phyloP scores from a whole-genome alignment of 2,888 invertebrate genomes.

The Epinotia ramella region DNA sequence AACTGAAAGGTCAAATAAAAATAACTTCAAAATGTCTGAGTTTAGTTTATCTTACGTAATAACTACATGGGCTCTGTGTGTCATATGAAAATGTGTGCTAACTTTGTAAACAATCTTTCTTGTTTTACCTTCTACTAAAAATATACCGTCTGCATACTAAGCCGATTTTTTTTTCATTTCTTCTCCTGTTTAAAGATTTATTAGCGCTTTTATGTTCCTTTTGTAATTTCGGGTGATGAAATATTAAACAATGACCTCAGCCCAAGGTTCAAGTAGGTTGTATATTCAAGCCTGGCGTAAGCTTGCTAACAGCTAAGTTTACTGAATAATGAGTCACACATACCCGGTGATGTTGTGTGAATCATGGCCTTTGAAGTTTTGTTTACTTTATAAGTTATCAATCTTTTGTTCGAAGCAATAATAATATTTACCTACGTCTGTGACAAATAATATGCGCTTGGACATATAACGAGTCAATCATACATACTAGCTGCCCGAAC shows the following conservation, averaged over 20 bases:
- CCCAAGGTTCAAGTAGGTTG: slow-evolving; percentile 20
- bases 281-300: slow-evolving; percentile 14
- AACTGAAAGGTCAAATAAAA: neutral
- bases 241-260: slow-evolving; percentile 27
- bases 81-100: neutral
- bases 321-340: slow-evolving; percentile 39
- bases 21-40: neutral
- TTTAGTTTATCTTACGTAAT: slow-evolving; percentile 2
- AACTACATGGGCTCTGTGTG: neutral
- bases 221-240: slow-evolving; percentile 29
- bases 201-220: slow-evolving; percentile 21
- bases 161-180: slow-evolving; percentile 20
- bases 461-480: neutral
- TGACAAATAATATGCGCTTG: slow-evolving; percentile 22
- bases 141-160: slow-evolving; percentile 19
- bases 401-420: slow-evolving; percentile 14
- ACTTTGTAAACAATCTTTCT: slow-evolving; percentile 18
- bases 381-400: slow-evolving; percentile 34
- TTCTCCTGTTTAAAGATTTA: slow-evolving; percentile 28
- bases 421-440: slow-evolving; percentile 15
- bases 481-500: neutral
- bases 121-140: slow-evolving; percentile 2
- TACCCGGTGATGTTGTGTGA: slow-evolving; percentile 23
- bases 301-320: slow-evolving; percentile 36
- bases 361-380: slow-evolving; percentile 29